Conservation (phyloP, 2,797 vertebrate genomes). For the Cygnus olor region DNA sequence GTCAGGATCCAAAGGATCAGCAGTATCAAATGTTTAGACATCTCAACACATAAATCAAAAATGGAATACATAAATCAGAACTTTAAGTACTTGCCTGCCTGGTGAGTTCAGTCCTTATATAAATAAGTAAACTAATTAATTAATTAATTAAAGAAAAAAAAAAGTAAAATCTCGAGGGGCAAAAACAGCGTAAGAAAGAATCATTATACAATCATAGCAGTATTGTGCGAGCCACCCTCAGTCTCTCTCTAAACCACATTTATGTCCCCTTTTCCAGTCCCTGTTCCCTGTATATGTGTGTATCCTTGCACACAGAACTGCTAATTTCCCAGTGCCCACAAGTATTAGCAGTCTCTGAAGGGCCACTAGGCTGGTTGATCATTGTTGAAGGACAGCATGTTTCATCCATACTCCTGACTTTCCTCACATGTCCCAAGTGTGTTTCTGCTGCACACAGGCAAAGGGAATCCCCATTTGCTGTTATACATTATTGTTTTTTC, state of each 20-base stretch:
- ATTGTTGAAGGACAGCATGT: background rate
- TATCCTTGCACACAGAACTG: background rate
- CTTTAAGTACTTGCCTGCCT: background rate
- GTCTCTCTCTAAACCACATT: background rate
- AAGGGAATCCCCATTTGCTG: background rate
- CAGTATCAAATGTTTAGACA: background rate
- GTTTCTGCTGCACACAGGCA: background rate
- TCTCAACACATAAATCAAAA: background rate
- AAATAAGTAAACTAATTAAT: too few species aligned
- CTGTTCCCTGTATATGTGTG: background rate
- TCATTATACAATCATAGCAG: background rate
- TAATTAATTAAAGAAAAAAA: background rate
- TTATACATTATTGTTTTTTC: background rate
- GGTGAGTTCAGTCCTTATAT: rapidly evolving
- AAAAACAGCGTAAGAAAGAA: background rate
- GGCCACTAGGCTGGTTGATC: background rate
- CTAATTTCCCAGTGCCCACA: background rate
- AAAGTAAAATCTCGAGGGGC: background rate
- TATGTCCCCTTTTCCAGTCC: background rate
- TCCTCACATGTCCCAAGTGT: background rate
- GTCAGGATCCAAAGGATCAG: background rate
- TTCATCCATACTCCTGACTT: background rate
- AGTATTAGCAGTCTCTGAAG: background rate
- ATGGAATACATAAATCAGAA: background rate
- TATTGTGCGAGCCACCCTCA: background rate